Conservation (phyloP, 2,113 vertebrate species). For the Petrocephalus microphthalmus region DNA sequence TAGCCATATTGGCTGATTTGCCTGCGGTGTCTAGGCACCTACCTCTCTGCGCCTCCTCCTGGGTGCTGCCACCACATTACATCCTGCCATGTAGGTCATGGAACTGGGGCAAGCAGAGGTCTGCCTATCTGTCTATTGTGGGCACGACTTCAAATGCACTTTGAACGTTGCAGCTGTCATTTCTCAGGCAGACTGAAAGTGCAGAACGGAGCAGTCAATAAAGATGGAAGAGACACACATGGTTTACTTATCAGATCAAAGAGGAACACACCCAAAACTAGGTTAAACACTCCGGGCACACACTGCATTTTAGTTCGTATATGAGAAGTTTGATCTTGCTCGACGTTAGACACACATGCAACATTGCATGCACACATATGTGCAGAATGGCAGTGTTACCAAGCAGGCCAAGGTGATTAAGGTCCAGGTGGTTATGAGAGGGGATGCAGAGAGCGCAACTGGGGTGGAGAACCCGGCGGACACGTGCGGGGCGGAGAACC, state of each 20-base stretch:
- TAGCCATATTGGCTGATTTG: not conserved
- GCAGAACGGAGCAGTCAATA: not conserved
- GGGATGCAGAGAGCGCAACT: not conserved
- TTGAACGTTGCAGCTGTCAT: not conserved
- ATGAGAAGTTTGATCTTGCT: conserved; percentile 5
- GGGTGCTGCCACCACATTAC: not conserved
- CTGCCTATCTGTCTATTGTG: conserved; percentile 10
- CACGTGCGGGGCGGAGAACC: not conserved
- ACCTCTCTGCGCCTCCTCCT: not conserved
- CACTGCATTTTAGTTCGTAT: not conserved
- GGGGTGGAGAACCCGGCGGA: not conserved
- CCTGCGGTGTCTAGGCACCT: not conserved
- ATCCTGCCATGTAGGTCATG: conserved; percentile 8
- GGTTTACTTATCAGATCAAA: conserved; percentile 13
- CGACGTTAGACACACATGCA: not conserved
- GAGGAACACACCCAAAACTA: conserved; percentile 10
- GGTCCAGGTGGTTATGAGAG: not conserved
- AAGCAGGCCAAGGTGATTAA: not conserved
- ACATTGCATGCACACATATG: not conserved
- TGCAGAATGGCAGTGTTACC: not conserved
- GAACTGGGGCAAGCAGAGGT: conserved; percentile 8
- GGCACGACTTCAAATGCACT: conserved; percentile 8
- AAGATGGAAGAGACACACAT: not conserved
- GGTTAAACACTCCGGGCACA: not conserved
- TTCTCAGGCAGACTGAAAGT: not conserved